phyloP scores from a whole-genome alignment of 2,888 invertebrate genomes.

The Perdita meconis region DNA sequence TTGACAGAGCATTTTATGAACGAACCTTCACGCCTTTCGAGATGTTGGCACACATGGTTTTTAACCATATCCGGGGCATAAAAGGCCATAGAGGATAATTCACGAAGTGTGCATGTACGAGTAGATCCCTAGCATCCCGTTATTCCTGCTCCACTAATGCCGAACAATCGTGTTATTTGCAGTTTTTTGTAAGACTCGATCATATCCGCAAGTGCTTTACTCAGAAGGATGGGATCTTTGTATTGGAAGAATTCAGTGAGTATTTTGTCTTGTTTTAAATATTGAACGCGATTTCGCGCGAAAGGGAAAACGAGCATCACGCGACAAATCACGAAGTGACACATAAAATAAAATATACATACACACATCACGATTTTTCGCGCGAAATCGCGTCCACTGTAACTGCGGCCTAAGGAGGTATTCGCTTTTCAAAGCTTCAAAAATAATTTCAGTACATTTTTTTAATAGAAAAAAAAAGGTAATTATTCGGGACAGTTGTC shows the following conservation, averaged over 20 bases:
- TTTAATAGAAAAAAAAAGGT: no score
- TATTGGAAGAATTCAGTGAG: slow-evolving; percentile 99
- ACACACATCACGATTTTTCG: no score
- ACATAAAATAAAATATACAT: no score
- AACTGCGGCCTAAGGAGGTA: no score
- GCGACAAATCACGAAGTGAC: no score
- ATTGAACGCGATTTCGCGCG: no score
- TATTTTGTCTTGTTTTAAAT: no score
- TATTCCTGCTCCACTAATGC: slow-evolving; percentile 52
- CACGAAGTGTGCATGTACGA: slow-evolving; percentile 63
- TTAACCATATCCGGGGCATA: slow-evolving; percentile 50
- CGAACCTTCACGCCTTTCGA: slow-evolving; percentile 56
- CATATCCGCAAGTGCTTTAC: slow-evolving; percentile 99
- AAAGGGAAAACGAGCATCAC: no score
- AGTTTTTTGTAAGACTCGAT: slow-evolving; percentile 99
- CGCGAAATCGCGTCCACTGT: no score
- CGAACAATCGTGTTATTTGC: slow-evolving; percentile 86
- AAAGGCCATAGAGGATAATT: slow-evolving; percentile 46
- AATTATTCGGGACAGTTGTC: no score
- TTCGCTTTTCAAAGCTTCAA: no score
- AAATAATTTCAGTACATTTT: no score
- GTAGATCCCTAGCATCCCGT: slow-evolving; percentile 47
- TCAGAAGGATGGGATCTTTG: slow-evolving; percentile 99
- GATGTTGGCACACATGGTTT: slow-evolving; percentile 54
- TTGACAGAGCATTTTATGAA: slow-evolving; percentile 45